A percentile compares a stretch with the other conserved stretches of the same genome.
These are phyloP conservation scores for Lydus trimaculatus DNA, from an alignment of 2,888 invertebrate genomes.

Conservation along the genomic window DNA sequence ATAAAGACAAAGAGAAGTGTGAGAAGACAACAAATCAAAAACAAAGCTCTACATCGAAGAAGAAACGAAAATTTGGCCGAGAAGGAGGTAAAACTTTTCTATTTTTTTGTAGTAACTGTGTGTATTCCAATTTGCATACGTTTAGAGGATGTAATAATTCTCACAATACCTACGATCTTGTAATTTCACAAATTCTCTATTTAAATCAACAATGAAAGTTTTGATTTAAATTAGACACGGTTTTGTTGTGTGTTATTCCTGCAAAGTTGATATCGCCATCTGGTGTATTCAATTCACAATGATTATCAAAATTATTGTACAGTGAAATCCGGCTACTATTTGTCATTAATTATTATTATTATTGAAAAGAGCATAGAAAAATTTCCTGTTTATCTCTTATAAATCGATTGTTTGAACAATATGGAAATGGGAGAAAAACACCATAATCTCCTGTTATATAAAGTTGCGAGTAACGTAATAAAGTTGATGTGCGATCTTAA, in stretches of 20 bases:
- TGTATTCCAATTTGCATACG: too few relatives aligned
- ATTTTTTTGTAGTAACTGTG: too few relatives aligned
- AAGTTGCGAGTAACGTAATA: not conserved
- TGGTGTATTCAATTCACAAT: not conserved
- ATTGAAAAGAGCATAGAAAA: too few relatives aligned
- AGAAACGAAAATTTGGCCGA: slow-evolving; percentile 82
- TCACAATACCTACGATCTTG: too few relatives aligned
- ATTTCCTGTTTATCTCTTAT: not conserved
- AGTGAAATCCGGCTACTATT: not conserved
- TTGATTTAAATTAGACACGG: not conserved
- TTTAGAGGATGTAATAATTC: not conserved
- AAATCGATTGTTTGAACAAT: not conserved
- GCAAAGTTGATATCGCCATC: slow-evolving; percentile 2
- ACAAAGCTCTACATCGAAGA: slow-evolving; percentile 70
- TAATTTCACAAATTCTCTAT: too few relatives aligned
- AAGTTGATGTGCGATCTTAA: not conserved
- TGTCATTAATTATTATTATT: too few relatives aligned
- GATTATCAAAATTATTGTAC: not conserved
- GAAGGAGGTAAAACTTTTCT: slow-evolving; percentile 69
- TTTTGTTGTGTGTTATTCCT: not conserved
- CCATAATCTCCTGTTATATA: too few relatives aligned
- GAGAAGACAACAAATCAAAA: slow-evolving; percentile 62
- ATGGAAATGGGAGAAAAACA: too few relatives aligned
- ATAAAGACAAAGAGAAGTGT: slow-evolving; percentile 73
- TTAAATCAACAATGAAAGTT: not conserved